Evolutionary conservation across 2,888 invertebrate species (phyloP), one percentile per base, ranked within the genome.

Genomic region (Lasius fuliginosus): DNA sequence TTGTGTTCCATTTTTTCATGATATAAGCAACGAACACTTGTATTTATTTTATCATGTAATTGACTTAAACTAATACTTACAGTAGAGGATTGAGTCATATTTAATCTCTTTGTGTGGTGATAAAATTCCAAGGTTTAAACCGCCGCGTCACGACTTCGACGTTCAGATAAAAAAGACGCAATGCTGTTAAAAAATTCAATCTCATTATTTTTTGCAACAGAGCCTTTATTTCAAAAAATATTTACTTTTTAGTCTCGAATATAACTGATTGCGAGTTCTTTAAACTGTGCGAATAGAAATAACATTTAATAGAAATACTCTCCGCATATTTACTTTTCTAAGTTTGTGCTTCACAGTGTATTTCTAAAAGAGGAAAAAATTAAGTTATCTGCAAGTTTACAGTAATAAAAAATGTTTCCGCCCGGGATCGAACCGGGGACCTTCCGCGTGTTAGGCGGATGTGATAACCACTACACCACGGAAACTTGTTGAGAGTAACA

Each of bases 381-480:
- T 12, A 36, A 58, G 5, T 36, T 18, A n/a, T 18, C 15, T 60
- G 60, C 3, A 27, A 60, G 8, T 40, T 30, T 6, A 12, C 18
- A 11, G 12, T 1, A 8, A 74, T 1, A 91, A 95, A 95, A 95
- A 86, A 92, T 97, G 97, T 97, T 97, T 97, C 96, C 97, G 97
- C 97, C 97, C 97, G 97, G 97, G 97, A 97, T 97, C 97, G 97
- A 97, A 97, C 97, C 97, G 97, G 97, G 97, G 97, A 96, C 97
- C 97, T 97, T 97, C 97, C 97, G 97, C 97, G 97, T 97, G 97
- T 97, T 97, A 97, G 97, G 97, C 97, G 97, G 97, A 97, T 97
- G 97, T 97, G 97, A 97, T 97, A 97, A 97, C 97, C 97, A 97
- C 97, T 97, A 97, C 97, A 97, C 97, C 97, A 97, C 97, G 97